Conservation (phyloP, 1,140 invertebrate genomes). For the Papilio aristodemus region DNA sequence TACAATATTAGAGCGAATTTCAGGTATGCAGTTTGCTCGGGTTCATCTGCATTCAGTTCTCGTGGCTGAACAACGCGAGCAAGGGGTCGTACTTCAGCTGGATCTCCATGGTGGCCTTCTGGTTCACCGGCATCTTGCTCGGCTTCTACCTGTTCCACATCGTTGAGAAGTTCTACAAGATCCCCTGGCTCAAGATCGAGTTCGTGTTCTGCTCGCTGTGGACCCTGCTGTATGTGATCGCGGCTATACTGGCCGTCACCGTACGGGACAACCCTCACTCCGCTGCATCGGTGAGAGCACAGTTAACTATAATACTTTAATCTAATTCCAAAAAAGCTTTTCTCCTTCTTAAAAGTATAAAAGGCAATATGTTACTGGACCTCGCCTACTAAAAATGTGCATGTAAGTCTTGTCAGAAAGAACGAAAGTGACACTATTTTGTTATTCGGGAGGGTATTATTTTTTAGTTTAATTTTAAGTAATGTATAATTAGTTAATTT, state of each 20-base stretch:
- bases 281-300: conserved; percentile 85
- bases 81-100: conserved; percentile 88
- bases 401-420: too few species aligned
- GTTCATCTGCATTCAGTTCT: conserved; percentile 90
- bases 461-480: too few species aligned
- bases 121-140: conserved; percentile 90
- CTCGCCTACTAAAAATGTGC: too few species aligned
- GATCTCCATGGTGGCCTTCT: conserved; percentile 92
- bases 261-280: conserved; percentile 80
- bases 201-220: conserved; percentile 87
- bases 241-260: conserved; percentile 83
- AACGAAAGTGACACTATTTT: too few species aligned
- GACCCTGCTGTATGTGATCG: conserved; percentile 86
- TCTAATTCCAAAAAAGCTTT: too few species aligned
- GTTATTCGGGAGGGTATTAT: too few species aligned
- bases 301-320: neutral
- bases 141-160: conserved; percentile 92
- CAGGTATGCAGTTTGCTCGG: conserved; percentile 89
- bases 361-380: too few species aligned
- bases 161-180: conserved; percentile 90
- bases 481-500: too few species aligned
- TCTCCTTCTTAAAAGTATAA: too few species aligned
- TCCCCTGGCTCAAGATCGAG: conserved; percentile 94
- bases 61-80: conserved; percentile 75
- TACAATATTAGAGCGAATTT: conserved; percentile 40